phyloP scores from a whole-genome alignment of 2,797 vertebrate genomes.

The Parauchenoglanis ngamensis region DNA sequence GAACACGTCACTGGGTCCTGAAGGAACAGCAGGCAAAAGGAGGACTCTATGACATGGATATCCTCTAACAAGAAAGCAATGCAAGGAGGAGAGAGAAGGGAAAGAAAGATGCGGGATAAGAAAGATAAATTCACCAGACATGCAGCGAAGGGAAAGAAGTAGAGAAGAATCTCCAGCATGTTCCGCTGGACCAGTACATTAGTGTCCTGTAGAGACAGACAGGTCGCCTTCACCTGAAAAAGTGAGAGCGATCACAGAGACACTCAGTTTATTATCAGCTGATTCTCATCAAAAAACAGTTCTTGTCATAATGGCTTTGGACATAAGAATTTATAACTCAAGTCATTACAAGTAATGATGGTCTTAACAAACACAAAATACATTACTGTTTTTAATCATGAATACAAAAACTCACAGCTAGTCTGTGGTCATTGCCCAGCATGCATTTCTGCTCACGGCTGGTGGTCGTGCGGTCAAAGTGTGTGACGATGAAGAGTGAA shows the following conservation, averaged over 20 bases:
- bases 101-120: not conserved
- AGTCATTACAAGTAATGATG: too few relatives aligned
- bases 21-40: constrained; percentile 4
- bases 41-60: not conserved
- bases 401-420: constrained; percentile 78
- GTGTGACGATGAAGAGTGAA: constrained; percentile 88
- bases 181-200: constrained; percentile 97
- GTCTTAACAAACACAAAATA: not conserved
- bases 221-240: constrained; percentile 84
- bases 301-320: too few relatives aligned
- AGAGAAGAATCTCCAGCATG: constrained; percentile 90
- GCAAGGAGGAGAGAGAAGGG: not conserved
- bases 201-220: constrained; percentile 88
- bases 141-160: constrained; percentile 89
- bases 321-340: not conserved
- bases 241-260: not conserved
- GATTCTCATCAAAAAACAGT: not conserved
- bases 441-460: constrained; percentile 83
- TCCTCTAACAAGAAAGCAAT: not conserved
- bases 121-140: constrained; percentile 79
- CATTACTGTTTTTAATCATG: not conserved
- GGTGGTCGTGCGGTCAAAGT: constrained; percentile 81
- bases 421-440: constrained; percentile 83
- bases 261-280: not conserved
- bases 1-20: constrained; percentile 72